phyloP scores from a whole-genome alignment of 1,140 invertebrate species.

The Aethina tumida region DNA sequence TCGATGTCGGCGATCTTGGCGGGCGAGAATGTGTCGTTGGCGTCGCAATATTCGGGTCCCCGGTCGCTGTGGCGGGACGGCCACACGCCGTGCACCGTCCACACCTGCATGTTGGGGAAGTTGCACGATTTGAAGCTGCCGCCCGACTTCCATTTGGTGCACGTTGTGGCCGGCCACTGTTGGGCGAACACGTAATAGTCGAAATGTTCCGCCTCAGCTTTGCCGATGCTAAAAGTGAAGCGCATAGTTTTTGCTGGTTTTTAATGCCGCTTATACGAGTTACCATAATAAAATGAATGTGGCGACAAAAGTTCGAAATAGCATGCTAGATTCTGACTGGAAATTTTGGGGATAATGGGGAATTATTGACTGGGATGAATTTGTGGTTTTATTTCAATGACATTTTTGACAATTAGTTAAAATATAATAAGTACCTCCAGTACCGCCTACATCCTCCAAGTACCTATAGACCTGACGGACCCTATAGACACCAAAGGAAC shows the following conservation, averaged over 20 bases:
- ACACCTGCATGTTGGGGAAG: slow-evolving; percentile 51
- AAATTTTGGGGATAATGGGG: no score
- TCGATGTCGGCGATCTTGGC: slow-evolving; percentile 57
- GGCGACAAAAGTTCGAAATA: neutral
- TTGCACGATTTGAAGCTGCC: slow-evolving; percentile 48
- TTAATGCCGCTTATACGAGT: slow-evolving; percentile 3
- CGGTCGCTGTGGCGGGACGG: slow-evolving; percentile 56
- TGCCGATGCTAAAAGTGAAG: slow-evolving; percentile 5
- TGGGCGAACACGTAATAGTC: slow-evolving; percentile 73
- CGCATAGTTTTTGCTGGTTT: slow-evolving; percentile 2
- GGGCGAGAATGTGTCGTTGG: slow-evolving; percentile 56
- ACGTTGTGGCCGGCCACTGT: slow-evolving; percentile 67
- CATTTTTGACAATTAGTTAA: no score
- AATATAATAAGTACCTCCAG: no score
- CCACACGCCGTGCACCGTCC: slow-evolving; percentile 79
- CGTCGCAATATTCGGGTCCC: slow-evolving; percentile 46
- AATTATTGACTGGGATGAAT: no score
- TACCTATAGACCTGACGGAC: no score
- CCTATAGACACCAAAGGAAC: no score
- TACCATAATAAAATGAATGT: neutral
- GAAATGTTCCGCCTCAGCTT: slow-evolving; percentile 39
- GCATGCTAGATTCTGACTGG: no score
- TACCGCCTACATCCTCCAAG: no score
- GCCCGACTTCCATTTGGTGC: slow-evolving; percentile 55
- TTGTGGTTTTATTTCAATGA: no score